Base-by-base conservation (phyloP, 2,888 invertebrate genomes). In the Caenorhabditis panamensis region DNA sequence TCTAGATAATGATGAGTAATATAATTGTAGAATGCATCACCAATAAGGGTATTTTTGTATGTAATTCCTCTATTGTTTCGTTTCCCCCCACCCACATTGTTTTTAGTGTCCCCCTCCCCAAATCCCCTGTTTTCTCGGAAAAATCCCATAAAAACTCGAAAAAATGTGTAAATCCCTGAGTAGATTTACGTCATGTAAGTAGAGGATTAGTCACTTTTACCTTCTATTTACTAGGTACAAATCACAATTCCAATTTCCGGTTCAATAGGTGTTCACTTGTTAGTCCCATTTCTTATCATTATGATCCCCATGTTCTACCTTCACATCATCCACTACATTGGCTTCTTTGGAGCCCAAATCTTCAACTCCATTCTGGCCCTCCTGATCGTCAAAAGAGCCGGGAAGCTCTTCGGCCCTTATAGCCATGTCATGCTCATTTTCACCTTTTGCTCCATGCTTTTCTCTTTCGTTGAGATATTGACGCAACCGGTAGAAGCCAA, bases 31-130 rank as follows among this genome's bases (percentile, higher is more conserved):
- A 49, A 62, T 56, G 9, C 41, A 41, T 3, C 41, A 41, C 41
- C 16, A 3, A 47, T 6, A 73, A 66, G 73, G 73, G 73, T 73
- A 73, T 59, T 53, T 49, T 66, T 64, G 72, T 73, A 49, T 62
- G 53, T 63, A 64, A 64, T 72, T 6, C 54, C 58, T 64, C 36
- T 53, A 22, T 58, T 58, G 36, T 13, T 24, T 22, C 26, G n/a
- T n/a, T n/a, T n/a, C n/a, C n/a, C n/a, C n/a, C n/a, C n/a, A n/a
- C n/a, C n/a, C n/a, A n/a, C 51, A 58, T 58, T 31, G 36, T 62
- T 59, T 31, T 58, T 36, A 8, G 26, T 58, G 18, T 28, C 56
- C n/a, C 20, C 37, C 37, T 37, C 31, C 6, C 37, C 18, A 8
- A n/a, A n/a, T 58, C 20, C 37, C 56, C n/a, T 37, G 20, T 37